A percentile compares a stretch with the other conserved stretches of the same genome.
These are phyloP conservation scores for Notechis scutatus DNA, from an alignment of 2,113 vertebrate species.

Conservation along the genomic window DNA sequence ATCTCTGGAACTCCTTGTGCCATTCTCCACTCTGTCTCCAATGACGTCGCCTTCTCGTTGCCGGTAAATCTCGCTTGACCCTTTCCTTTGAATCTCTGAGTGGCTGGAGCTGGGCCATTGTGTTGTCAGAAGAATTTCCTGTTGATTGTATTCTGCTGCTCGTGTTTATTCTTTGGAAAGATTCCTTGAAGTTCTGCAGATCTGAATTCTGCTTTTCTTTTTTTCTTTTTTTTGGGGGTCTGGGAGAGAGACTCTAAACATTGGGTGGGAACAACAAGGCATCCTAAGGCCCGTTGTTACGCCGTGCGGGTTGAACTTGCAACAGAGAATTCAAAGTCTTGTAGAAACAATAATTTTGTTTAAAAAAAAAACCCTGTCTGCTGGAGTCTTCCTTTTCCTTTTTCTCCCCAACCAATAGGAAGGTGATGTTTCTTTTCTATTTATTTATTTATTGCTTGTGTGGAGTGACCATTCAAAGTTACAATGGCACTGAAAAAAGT, in stretches of 20 bases:
- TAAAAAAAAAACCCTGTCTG: neutral
- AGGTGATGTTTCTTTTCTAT: neutral
- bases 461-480: too few species aligned
- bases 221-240: neutral
- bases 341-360: neutral
- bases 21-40: neutral
- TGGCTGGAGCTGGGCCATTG: constrained; percentile 55
- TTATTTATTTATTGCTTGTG: too few species aligned
- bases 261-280: neutral
- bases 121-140: constrained; percentile 64
- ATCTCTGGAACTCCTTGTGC: neutral
- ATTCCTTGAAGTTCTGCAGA: constrained; percentile 57
- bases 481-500: too few species aligned
- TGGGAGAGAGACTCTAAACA: neutral
- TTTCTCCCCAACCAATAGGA: neutral
- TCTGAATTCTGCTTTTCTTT: constrained; percentile 16
- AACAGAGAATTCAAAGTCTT: neutral
- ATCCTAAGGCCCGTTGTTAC: neutral
- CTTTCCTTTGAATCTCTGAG: constrained; percentile 58
- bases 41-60: constrained; percentile 18
- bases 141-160: constrained; percentile 66
- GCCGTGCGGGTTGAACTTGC: neutral
- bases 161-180: constrained; percentile 67
- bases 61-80: constrained; percentile 36
- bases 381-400: neutral